phyloP scores from a whole-genome alignment of 2,113 vertebrate genomes.

The Semicossyphus pulcher region DNA sequence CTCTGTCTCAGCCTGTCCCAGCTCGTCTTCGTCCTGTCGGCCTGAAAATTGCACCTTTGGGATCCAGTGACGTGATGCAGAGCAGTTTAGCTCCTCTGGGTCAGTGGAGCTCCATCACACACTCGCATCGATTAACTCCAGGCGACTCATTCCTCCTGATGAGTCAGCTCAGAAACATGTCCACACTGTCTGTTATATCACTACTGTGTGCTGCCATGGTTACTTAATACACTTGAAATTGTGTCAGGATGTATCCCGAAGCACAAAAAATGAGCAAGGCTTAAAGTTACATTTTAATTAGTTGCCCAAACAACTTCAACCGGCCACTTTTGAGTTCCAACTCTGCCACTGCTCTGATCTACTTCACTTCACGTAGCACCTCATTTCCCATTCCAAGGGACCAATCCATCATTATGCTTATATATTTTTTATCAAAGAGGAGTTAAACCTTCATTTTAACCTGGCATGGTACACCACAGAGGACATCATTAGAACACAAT shows the following conservation, averaged over 20 bases:
- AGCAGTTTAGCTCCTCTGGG: slow-evolving; percentile 4
- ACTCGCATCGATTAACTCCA: neutral
- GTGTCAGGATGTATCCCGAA: neutral
- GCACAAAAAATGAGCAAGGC: too few relatives aligned
- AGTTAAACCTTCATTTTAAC: too few relatives aligned
- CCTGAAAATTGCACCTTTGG: slow-evolving; percentile 52
- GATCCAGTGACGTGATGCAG: slow-evolving; percentile 34
- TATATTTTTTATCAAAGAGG: too few relatives aligned
- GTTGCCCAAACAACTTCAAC: too few relatives aligned
- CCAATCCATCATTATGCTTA: too few relatives aligned
- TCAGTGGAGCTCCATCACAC: neutral
- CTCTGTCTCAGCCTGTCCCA: slow-evolving; percentile 55
- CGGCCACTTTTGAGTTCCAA: too few relatives aligned
- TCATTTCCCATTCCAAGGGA: too few relatives aligned
- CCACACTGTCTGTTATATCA: neutral
- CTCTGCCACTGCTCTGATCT: too few relatives aligned
- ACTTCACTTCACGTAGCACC: too few relatives aligned
- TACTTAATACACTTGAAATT: neutral
- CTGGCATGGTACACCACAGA: too few relatives aligned
- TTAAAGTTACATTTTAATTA: too few relatives aligned
- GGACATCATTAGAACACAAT: too few relatives aligned
- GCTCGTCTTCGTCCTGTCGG: slow-evolving; percentile 50
- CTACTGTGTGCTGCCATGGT: neutral
- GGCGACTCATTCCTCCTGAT: slow-evolving; percentile 22
- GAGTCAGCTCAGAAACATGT: slow-evolving; percentile 18